Base-by-base conservation (phyloP, 53 echinoderm and acorn worm genomes). In the Holothuria scabra region DNA sequence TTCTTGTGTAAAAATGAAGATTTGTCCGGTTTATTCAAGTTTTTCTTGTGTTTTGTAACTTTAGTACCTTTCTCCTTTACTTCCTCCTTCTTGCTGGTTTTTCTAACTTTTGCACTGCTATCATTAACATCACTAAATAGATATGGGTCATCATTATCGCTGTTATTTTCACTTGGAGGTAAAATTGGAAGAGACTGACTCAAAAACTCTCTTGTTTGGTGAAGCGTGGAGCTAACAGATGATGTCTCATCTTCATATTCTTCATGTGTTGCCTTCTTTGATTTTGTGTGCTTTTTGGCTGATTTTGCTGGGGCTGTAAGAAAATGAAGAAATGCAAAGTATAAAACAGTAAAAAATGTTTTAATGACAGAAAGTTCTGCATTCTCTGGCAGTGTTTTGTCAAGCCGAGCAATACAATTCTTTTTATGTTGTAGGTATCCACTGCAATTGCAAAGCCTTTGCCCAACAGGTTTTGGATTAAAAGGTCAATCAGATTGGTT, bases 141-240 rank as follows among this genome's bases (percentile, higher is more conserved):
- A 46, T 78, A 78, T 13, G 78, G 78, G 29, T 78, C 78, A 30
- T 6, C 64, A 31, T 46, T 9, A 8, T 57, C 78, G 16, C 19
- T 58, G 52, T 16, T 16, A 52, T 18, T 52, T 1, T 52, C 52
- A 32, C 34, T 58, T 8, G 58, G 78, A 57, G 56, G 13, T 18
- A 78, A 31, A 28, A 57, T 32, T 57, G 78, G 78, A 78, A 78
- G 78, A 78, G 78, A 78, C 56, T 56, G 56, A 30, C 78, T 78
- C 56, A 78, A 56, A 32, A 78, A 78, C 21, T 78, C 78, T 78
- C 78, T 56, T 4, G 78, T 78, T 31, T 78, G 28, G 29, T 78
- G 78, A 1, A 78, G 78, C 20, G 78, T 78, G 32, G 78, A 78
- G 19, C 57, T 23, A 10, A 33, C 24, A 24, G 58, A 70, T 9